Evolutionary conservation across 2,797 vertebrate genomes (phyloP), one percentile per base, ranked within the genome.

Genomic region (Myotis daubentonii): DNA sequence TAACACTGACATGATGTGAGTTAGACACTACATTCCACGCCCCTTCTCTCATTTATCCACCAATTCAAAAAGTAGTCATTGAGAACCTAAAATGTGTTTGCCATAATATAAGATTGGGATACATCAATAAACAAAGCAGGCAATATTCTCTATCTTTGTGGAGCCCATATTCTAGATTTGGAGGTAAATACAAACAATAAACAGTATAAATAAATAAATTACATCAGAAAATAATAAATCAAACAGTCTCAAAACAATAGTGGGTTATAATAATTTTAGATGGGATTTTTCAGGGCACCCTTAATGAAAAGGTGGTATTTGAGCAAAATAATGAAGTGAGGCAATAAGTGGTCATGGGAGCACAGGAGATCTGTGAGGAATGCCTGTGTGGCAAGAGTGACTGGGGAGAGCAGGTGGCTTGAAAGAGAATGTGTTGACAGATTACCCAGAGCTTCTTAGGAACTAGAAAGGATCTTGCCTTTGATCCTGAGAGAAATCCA

Each of bases 151-250:
- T 75, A 7, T 13, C 28, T 83, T 72, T 65, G 3, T 55, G 51
- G 33, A 87, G 10, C 28, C 47, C 68, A 23, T 68, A 65, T 38
- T 78, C 36, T 74, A 79, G 16, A 36, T 30, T 8, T 55, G 17
- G 62, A 38, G 51, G 60, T 5, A 87, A 75, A 86, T 44, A 41
- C 17, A 83, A 70, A 47, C 20, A 66, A 15, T 41, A 57, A 74
- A 81, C 60, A 83, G 38, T 41, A 55, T 65, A 62, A 71, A 76
- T 88, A 62, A 87, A 33, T 22, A 76, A 76, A 75, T 89, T 68
- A 53, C 36, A 0, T 8, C 65, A 71, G 44, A 93, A 93, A 8
- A 36, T 71, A 8, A 30, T 71, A 70, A 60, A 53, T 57, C 9
- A 47, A 81, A 15, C 17, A 62, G 8, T 23, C 6, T 23, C 30